phyloP scores from a whole-genome alignment of 92 coral and sea anemone species.

The Porites evermanni region DNA sequence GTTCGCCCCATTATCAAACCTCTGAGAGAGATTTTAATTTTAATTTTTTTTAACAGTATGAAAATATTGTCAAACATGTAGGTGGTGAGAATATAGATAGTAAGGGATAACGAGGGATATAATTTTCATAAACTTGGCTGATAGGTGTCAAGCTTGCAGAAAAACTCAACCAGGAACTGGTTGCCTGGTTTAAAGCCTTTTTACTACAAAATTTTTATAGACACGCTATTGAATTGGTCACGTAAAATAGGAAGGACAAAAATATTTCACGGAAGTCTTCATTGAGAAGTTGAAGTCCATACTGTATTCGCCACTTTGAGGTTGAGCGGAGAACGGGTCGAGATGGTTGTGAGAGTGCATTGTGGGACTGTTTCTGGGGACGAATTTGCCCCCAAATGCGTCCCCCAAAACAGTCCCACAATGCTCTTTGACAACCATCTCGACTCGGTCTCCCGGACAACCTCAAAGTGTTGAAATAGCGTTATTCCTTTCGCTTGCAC shows the following conservation, averaged over 20 bases:
- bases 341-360: too few relatives aligned
- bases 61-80: not conserved
- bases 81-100: not conserved
- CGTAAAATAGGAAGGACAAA: not conserved
- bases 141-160: not conserved
- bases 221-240: not conserved
- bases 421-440: too few relatives aligned
- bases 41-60: not conserved
- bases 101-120: not conserved
- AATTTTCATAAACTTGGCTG: too few relatives aligned
- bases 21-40: not conserved
- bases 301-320: too few relatives aligned
- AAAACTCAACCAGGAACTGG: not conserved
- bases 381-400: too few relatives aligned
- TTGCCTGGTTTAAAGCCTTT: not conserved
- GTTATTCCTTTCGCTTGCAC: too few relatives aligned
- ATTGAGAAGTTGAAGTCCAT: not conserved
- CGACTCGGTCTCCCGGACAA: too few relatives aligned
- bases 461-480: too few relatives aligned
- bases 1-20: not conserved
- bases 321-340: too few relatives aligned
- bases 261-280: not conserved
- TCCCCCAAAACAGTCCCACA: too few relatives aligned
- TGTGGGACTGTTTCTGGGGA: too few relatives aligned
- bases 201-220: not conserved